Evolutionary conservation across 2,888 invertebrate genomes (phyloP), one percentile per base, ranked within the genome.

Genomic region (Cordilura impudica): DNA sequence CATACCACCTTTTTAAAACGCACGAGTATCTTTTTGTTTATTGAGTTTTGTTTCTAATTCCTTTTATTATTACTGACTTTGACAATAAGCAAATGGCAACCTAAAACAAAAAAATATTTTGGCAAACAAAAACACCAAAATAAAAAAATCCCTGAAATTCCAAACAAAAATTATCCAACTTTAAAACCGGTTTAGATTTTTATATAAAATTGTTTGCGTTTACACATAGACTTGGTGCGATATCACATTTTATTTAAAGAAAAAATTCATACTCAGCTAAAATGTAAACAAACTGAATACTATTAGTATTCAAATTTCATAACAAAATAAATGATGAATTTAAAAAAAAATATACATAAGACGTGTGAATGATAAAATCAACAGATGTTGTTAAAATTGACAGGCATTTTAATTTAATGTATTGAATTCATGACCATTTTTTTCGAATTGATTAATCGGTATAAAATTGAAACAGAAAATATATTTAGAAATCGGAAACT

Each of bases 201-300:
- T 31, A 10, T 29, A n/a, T n/a, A n/a, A n/a, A n/a, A n/a, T n/a
- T n/a, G n/a, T n/a, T n/a, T n/a, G n/a, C n/a, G 31, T 14, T 16
- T 54, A 31, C 35, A 4, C 29, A 18, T 49, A 49, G 6, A 8
- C 19, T 8, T 18, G n/a, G n/a, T n/a, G n/a, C n/a, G 73, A 31
- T 58, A 81, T 43, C 47, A 83, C 77, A 73, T 78, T 78, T 81
- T 51, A 70, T 75, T 78, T 71, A 79, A 75, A 82, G 81, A 78
- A 66, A 53, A 79, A 81, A 72, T 60, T 76, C 35, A 61, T 18
- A 12, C n/a, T n/a, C n/a, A n/a, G n/a, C n/a, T n/a, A n/a, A n/a
- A n/a, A n/a, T n/a, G n/a, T n/a, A n/a, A n/a, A 49, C 70, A 76
- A 75, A 23, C 10, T 14, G 16, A 16, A 53, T 39, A 43, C 35